Conservation (phyloP, 2,113 vertebrate genomes). For the Leucopsar rothschildi region DNA sequence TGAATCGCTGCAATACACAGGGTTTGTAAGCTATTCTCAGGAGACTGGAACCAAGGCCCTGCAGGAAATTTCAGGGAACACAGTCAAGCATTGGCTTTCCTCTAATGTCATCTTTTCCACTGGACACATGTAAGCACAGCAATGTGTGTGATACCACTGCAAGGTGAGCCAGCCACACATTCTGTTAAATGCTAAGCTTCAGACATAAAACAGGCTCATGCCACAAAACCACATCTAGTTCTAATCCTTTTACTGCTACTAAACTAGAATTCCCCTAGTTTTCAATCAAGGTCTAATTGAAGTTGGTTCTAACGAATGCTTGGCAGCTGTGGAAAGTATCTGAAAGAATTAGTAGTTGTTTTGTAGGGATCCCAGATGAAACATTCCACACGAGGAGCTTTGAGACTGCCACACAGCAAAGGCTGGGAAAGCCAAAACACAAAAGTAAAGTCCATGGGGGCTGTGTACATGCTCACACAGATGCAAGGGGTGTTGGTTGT, state of each 20-base stretch:
- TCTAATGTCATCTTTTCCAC: neutral
- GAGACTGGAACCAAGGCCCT: neutral
- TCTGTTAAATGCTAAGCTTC: neutral
- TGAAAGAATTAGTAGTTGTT: neutral
- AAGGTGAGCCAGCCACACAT: neutral
- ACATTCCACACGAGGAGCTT: neutral
- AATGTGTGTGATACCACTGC: neutral
- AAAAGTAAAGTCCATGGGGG: neutral
- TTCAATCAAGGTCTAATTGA: neutral
- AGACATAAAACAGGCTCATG: neutral
- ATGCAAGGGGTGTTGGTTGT: neutral
- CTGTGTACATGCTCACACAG: accelerated
- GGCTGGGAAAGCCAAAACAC: neutral
- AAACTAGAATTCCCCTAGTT: neutral
- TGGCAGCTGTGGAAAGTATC: neutral
- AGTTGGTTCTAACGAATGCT: neutral
- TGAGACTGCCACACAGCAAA: neutral
- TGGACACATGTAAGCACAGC: neutral
- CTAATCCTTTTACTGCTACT: neutral
- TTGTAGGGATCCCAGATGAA: neutral
- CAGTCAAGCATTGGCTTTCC: neutral
- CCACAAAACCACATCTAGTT: neutral
- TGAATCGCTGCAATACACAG: neutral
- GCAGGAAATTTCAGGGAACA: neutral
- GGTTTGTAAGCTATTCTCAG: neutral